Evolutionary conservation across 1,140 invertebrate genomes (phyloP).

Genomic region (Procambarus clarkii): DNA sequence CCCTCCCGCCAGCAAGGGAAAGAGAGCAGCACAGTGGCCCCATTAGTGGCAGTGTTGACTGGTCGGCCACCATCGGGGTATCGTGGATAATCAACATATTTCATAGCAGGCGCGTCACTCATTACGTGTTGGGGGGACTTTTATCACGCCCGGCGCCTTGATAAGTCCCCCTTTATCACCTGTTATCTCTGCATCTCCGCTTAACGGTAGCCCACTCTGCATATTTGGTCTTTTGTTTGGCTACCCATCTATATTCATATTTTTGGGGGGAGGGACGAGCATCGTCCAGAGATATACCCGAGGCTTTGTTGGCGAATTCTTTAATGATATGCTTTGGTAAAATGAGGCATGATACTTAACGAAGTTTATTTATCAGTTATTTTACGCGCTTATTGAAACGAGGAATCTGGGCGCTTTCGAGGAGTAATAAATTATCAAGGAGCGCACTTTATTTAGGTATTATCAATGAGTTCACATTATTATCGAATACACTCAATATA

Average conservation of each 20-base stretch:
- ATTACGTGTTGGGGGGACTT: slow-evolving; percentile 32
- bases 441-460: too few relatives aligned
- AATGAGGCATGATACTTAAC: too few relatives aligned
- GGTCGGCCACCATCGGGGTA: slow-evolving; percentile 30
- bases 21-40: neutral
- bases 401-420: too few relatives aligned
- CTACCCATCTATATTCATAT: slow-evolving; percentile 61
- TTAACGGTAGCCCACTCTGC: slow-evolving; percentile 36
- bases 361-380: too few relatives aligned
- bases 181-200: slow-evolving; percentile 49
- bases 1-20: too few relatives aligned
- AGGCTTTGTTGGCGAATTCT: neutral
- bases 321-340: too few relatives aligned
- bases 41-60: slow-evolving; percentile 22
- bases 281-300: neutral
- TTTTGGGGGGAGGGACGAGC: neutral
- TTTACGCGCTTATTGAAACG: too few relatives aligned
- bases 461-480: too few relatives aligned
- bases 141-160: slow-evolving; percentile 35
- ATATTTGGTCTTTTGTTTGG: slow-evolving; percentile 54
- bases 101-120: slow-evolving; percentile 38
- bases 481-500: too few relatives aligned
- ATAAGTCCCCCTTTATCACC: slow-evolving; percentile 48
- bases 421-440: too few relatives aligned
- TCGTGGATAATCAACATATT: slow-evolving; percentile 44